Base-by-base conservation (phyloP, 1,140 invertebrate species). In the Harpegnathos saltator region DNA sequence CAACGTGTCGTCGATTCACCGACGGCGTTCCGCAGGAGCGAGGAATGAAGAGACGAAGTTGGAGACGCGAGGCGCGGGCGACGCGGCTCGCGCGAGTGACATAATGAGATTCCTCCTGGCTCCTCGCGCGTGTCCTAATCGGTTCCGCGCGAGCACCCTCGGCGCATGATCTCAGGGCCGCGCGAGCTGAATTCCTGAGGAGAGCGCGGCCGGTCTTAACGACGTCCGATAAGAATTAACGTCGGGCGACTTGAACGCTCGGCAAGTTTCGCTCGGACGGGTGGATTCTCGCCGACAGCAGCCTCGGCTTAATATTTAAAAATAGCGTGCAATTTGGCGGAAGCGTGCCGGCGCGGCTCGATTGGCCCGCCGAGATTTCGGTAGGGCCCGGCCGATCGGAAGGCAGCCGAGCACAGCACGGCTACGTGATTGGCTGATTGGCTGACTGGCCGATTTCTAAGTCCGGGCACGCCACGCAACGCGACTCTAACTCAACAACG, bases 381-480 rank as follows among this genome's bases (percentile, higher is more conserved):
- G 72, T 54, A 58, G 74, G 78, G 54, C 38, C 38, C 50, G 65
- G 29, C 77, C 38, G 84, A 84, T 78, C 80, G 48, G 65, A 68
- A 84, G 77, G 81, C 56, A 82, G 69, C 69, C 74, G 24, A 44
- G 56, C 17, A 80, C 56, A 56, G 75, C 52, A 56, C 44, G 68
- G 83, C 7, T 71, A 80, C 88, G 86, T 89, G 90, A 90, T 91
- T 89, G 90, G 90, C 69, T 91, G 90, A 91, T 91, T 92, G 90
- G 83, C 33, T 69, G 24, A 44, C 73, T 54, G 72, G 66, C 59
- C 77, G 83, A 89, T 89, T 89, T 90, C 82, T 87, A 83, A 89
- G 91, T 90, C 89, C 65, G 83, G 58, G 85, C 90, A 90, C 89
- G 91, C 83, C 85, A 85, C 63, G 85, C 61, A 84, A 87, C 88